Evolutionary conservation across 2,113 vertebrate genomes (phyloP).

Genomic region (Elephas maximus): DNA sequence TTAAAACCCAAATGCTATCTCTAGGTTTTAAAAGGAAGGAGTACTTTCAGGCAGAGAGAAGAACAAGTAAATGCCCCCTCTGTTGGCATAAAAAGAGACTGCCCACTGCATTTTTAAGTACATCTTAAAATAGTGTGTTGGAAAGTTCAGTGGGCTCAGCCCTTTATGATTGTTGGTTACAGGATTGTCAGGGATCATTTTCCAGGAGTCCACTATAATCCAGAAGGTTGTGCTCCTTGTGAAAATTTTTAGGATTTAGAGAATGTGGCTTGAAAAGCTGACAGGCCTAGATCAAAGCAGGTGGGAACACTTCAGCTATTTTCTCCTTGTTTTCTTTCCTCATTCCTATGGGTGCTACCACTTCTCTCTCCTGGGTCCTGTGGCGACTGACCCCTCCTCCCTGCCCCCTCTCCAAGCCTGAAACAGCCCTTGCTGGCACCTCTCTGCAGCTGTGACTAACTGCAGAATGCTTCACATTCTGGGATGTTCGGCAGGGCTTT

Average conservation of each 20-base stretch:
- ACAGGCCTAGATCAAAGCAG: background rate
- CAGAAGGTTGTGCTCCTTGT: constrained; percentile 32
- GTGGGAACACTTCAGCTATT: background rate
- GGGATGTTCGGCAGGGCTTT: constrained; percentile 54
- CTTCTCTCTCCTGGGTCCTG: background rate
- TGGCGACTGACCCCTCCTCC: background rate
- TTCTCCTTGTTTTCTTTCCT: background rate
- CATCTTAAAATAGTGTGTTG: constrained; percentile 70
- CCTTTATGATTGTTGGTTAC: constrained; percentile 37
- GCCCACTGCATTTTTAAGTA: background rate
- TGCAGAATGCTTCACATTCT: constrained; percentile 76
- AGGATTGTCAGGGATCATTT: background rate
- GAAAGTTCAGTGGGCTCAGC: background rate
- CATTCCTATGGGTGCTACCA: background rate
- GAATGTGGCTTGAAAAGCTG: background rate
- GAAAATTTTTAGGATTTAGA: background rate
- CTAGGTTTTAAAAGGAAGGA: constrained; percentile 25
- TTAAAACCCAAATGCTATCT: background rate
- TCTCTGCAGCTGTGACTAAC: constrained; percentile 77
- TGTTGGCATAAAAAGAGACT: background rate
- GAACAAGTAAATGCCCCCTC: constrained; percentile 44
- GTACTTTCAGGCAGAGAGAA: background rate
- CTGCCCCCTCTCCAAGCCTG: background rate
- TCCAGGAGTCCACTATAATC: background rate
- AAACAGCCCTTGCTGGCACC: constrained; percentile 40